phyloP scores from a whole-genome alignment of 1,140 invertebrate genomes.

The Pygmarrhopalites habei region DNA sequence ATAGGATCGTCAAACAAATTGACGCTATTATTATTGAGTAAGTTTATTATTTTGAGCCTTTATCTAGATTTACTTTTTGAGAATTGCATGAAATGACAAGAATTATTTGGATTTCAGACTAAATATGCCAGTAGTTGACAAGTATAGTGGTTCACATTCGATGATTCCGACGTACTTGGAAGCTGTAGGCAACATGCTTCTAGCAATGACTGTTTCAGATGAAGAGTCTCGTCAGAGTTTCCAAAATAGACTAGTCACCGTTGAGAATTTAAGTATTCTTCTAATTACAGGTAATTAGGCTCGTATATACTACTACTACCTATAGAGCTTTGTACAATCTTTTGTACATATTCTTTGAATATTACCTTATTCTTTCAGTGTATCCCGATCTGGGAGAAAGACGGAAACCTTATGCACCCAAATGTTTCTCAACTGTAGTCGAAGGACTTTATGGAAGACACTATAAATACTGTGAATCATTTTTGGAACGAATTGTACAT shows the following conservation, averaged over 20 bases:
- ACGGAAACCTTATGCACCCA: not conserved
- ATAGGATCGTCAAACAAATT: conserved; percentile 42
- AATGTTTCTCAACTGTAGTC: conserved; percentile 19
- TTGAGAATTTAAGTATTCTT: conserved; percentile 19
- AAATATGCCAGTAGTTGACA: conserved; percentile 18
- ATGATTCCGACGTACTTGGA: conserved; percentile 29
- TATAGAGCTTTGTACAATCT: too few relatives aligned
- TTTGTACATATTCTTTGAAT: too few relatives aligned
- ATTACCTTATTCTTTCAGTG: too few relatives aligned
- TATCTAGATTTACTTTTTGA: too few relatives aligned
- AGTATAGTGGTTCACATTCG: conserved; percentile 15
- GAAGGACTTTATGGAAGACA: conserved; percentile 14
- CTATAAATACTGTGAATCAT: conserved; percentile 12
- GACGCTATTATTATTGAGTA: conserved; percentile 42
- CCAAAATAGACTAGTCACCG: conserved; percentile 13
- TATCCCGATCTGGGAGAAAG: conserved; percentile 27
- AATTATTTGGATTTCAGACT: conserved; percentile 31
- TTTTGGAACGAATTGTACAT: conserved; percentile 19
- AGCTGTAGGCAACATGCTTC: conserved; percentile 21
- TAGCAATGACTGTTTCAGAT: conserved; percentile 15
- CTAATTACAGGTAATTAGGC: conserved; percentile 12
- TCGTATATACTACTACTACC: too few relatives aligned
- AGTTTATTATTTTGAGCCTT: conserved; percentile 14
- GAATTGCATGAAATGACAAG: too few relatives aligned
- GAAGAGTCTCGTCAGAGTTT: conserved; percentile 11